Evolutionary conservation across 2,888 invertebrate genomes (phyloP).

Genomic region (Teleogryllus oceanicus): DNA sequence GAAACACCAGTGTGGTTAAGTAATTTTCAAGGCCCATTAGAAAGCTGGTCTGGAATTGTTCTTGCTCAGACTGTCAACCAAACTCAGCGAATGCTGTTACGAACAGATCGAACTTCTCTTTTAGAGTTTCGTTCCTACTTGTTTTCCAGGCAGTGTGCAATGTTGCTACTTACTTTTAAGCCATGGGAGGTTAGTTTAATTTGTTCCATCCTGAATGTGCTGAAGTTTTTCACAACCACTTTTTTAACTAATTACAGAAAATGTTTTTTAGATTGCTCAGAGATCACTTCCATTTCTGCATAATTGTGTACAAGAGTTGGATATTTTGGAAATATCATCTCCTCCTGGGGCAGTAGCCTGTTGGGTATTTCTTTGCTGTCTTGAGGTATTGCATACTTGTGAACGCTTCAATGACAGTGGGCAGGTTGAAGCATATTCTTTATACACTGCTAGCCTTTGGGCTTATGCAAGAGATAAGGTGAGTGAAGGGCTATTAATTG

Average conservation of each 20-base stretch:
- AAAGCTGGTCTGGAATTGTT: conserved; percentile 79
- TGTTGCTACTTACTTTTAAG: conserved; percentile 68
- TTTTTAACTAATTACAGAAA: neutral
- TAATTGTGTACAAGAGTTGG: conserved; percentile 80
- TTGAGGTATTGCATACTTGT: conserved; percentile 83
- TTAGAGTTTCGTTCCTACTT: conserved; percentile 91
- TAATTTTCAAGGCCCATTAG: conserved; percentile 74
- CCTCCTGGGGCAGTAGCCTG: conserved; percentile 83
- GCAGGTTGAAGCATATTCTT: conserved; percentile 69
- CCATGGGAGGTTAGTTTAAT: conserved; percentile 69
- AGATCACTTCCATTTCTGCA: conserved; percentile 86
- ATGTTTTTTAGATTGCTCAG: conserved; percentile 66
- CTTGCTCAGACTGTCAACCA: conserved; percentile 59
- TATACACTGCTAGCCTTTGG: conserved; percentile 82
- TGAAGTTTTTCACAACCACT: neutral
- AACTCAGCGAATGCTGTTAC: conserved; percentile 52
- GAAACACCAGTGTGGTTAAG: conserved; percentile 83
- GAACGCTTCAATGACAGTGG: conserved; percentile 49
- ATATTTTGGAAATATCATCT: conserved; percentile 71
- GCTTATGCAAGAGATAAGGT: conserved; percentile 85
- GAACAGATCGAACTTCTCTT: conserved; percentile 61
- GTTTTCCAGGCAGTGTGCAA: conserved; percentile 86
- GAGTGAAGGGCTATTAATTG: conserved; percentile 40
- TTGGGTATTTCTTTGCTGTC: conserved; percentile 88
- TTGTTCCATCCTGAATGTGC: neutral